phyloP scores from a whole-genome alignment of 2,113 vertebrate genomes.

The Grallaria varia region DNA sequence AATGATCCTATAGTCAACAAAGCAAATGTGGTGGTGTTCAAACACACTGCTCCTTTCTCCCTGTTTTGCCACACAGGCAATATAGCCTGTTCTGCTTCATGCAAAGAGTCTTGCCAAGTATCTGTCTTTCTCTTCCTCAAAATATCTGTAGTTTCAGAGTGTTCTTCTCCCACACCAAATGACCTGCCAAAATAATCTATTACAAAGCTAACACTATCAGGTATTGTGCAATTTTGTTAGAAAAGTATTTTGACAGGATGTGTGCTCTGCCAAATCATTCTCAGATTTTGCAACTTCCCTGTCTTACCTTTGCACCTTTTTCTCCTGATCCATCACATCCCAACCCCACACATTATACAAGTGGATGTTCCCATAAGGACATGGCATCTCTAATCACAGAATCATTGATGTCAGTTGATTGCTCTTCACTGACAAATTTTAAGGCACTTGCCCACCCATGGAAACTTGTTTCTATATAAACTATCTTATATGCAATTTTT shows the following conservation, averaged over 20 bases:
- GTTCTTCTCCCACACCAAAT: background rate
- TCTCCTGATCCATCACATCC: background rate
- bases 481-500: background rate
- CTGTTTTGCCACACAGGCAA: background rate
- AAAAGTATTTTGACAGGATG: conserved; percentile 3
- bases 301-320: background rate
- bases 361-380: background rate
- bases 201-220: conserved; percentile 5
- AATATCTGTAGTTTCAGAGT: background rate
- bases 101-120: conserved; percentile 1
- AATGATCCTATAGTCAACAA: background rate
- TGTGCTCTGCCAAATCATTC: background rate
- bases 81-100: background rate
- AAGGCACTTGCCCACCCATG: background rate
- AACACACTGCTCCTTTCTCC: background rate
- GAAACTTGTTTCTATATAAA: background rate
- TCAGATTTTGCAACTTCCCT: background rate
- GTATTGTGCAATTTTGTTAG: background rate
- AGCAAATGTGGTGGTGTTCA: background rate
- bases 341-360: background rate
- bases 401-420: background rate
- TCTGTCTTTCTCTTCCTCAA: background rate
- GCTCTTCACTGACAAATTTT: background rate
- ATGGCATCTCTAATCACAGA: background rate
- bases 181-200: conserved; percentile 37